phyloP scores from a whole-genome alignment of 2,113 vertebrate genomes.

The Lonchura striata region DNA sequence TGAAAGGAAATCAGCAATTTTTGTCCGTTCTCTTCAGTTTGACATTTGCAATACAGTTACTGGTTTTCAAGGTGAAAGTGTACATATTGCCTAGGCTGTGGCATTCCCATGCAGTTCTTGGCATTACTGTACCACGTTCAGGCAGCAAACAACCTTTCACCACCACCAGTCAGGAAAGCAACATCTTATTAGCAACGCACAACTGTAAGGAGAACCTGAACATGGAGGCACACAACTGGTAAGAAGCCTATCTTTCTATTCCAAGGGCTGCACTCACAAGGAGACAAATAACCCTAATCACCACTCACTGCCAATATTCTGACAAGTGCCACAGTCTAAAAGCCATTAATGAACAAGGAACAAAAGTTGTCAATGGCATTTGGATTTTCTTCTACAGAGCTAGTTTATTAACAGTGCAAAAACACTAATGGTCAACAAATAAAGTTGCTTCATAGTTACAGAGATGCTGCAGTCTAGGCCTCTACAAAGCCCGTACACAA shows the following conservation, averaged over 20 bases:
- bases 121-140: not conserved
- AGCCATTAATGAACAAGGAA: not conserved
- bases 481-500: not conserved
- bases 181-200: not conserved
- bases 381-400: not conserved
- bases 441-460: rapidly evolving
- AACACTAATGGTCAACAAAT: not conserved
- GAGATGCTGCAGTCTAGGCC: not conserved
- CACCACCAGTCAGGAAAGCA: not conserved
- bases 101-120: not conserved
- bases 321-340: not conserved
- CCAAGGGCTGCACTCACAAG: not conserved
- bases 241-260: rapidly evolving
- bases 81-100: not conserved
- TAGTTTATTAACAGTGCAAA: not conserved
- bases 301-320: rapidly evolving
- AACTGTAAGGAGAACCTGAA: not conserved
- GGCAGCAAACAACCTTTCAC: not conserved
- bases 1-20: not conserved
- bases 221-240: not conserved
- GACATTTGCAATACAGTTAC: not conserved
- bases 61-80: not conserved
- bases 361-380: not conserved
- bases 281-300: not conserved
- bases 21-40: not conserved